A percentile compares a stretch with the other conserved stretches of the same genome.
Conservation (phyloP, 1,140 invertebrate genomes). For the Thaumatotibia leucotreta region DNA sequence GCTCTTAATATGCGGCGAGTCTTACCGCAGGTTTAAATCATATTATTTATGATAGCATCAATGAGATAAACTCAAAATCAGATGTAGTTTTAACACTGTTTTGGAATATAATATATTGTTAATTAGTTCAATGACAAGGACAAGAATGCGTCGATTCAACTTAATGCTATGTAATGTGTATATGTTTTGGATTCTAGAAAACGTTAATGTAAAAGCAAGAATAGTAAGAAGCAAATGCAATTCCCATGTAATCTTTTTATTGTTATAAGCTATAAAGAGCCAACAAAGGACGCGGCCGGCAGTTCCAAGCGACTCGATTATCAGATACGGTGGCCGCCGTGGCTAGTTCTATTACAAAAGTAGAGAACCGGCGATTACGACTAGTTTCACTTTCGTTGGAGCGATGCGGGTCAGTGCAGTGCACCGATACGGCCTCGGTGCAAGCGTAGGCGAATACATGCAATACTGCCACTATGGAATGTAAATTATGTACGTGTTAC, state of each 20-base stretch:
- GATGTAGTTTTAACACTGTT: not conserved
- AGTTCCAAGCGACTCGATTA: constrained; percentile 24
- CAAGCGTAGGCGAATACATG: constrained; percentile 7
- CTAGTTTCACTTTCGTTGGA: constrained; percentile 58
- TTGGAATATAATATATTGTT: not conserved
- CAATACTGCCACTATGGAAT: constrained; percentile 9
- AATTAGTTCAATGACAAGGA: not conserved
- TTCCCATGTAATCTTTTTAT: not conserved
- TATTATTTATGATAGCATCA: constrained; percentile 38
- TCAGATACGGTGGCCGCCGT: constrained; percentile 17
- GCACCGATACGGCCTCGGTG: constrained; percentile 31
- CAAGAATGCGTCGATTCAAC: not conserved
- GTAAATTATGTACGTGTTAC: not conserved
- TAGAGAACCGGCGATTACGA: constrained; percentile 35
- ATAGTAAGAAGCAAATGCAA: not conserved
- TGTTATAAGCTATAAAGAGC: not conserved
- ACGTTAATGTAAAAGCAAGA: not conserved
- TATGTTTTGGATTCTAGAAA: no score
- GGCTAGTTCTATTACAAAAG: constrained; percentile 25
- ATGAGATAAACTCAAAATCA: not conserved
- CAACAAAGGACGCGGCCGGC: not conserved
- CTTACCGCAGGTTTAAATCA: constrained; percentile 30
- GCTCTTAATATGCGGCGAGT: constrained; percentile 18
- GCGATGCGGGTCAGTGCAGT: constrained; percentile 44
- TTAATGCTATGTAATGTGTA: no score